Evolutionary conservation across 2,113 vertebrate genomes (phyloP).

Genomic region (Catharus minimus): DNA sequence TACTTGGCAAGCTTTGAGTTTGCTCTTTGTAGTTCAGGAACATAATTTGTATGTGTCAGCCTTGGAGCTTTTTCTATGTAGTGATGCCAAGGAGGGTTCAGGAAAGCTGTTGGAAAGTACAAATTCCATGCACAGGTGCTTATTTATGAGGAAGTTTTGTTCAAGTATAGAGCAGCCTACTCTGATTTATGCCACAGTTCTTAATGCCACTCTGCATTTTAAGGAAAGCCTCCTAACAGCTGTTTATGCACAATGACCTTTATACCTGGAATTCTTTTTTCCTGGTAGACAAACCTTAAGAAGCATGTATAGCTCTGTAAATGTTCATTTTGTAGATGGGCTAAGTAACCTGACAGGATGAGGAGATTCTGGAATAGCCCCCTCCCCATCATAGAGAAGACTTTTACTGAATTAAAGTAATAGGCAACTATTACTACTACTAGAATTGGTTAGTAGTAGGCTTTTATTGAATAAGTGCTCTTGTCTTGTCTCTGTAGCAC

Average conservation of each 20-base stretch:
- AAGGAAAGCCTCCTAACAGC: not conserved
- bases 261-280: not conserved
- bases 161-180: not conserved
- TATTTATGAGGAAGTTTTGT: not conserved
- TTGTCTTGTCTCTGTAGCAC: not conserved
- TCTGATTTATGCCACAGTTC: not conserved
- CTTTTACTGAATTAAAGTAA: not conserved
- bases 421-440: not conserved
- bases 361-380: not conserved
- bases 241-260: not conserved
- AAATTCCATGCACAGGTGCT: not conserved
- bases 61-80: not conserved
- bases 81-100: not conserved
- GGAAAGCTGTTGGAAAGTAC: not conserved
- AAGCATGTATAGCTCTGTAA: not conserved
- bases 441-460: not conserved
- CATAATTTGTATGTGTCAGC: not conserved
- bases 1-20: not conserved
- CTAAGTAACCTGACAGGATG: not conserved
- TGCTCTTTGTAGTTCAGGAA: not conserved
- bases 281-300: not conserved
- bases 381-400: not conserved
- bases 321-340: not conserved
- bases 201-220: not conserved
- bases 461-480: not conserved